These are phyloP conservation scores for Opisthograptis luteolata DNA, from an alignment of 2,888 invertebrate species.

Conservation along the genomic window DNA sequence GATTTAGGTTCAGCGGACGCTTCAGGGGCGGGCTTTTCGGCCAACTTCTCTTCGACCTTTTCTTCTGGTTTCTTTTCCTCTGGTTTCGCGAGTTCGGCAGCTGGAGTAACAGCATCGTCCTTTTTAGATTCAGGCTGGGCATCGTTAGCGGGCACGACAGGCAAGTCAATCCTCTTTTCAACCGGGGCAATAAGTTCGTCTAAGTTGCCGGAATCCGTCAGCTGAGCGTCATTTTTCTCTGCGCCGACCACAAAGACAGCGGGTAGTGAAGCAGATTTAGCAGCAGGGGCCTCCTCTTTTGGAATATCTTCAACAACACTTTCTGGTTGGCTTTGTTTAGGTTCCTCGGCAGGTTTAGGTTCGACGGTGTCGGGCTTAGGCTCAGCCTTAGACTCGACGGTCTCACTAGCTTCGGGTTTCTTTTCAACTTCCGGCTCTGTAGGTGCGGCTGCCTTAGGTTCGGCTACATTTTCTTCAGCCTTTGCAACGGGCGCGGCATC, in stretches of 20 bases:
- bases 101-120: conserved; percentile 24
- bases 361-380: conserved; percentile 24
- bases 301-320: conserved; percentile 25
- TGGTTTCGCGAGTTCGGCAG: conserved; percentile 13
- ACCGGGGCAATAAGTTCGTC: conserved; percentile 7
- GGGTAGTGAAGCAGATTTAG: conserved; percentile 20
- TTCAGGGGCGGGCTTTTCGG: conserved; percentile 1
- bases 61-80: conserved; percentile 30
- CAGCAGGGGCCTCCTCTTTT: conserved; percentile 20
- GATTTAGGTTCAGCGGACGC: conserved; percentile 16
- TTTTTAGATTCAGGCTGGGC: conserved; percentile 40
- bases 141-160: conserved; percentile 9
- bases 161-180: conserved; percentile 16
- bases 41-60: conserved; percentile 29
- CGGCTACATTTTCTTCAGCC: conserved; percentile 51
- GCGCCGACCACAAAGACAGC: not conserved
- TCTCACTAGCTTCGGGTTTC: conserved; percentile 41
- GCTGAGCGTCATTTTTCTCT: conserved; percentile 9
- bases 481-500: conserved; percentile 48
- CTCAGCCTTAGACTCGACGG: conserved; percentile 37
- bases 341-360: conserved; percentile 37
- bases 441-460: conserved; percentile 42
- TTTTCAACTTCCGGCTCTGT: conserved; percentile 46
- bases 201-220: conserved; percentile 8
- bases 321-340: conserved; percentile 15